Conservation (phyloP, 1,140 invertebrate genomes). For the Oryzaephilus surinamensis region DNA sequence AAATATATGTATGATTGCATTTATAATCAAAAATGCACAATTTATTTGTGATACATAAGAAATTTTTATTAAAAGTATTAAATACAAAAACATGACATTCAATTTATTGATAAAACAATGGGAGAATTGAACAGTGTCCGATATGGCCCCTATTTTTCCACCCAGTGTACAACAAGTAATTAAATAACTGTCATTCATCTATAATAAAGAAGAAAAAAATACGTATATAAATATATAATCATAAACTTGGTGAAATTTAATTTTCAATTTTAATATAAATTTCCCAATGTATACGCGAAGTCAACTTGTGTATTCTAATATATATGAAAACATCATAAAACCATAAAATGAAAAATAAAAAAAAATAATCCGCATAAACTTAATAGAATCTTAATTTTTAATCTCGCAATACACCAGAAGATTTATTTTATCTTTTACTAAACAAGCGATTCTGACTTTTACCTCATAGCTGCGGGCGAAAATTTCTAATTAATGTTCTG, state of each 20-base stretch:
- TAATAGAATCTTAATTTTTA: constrained; percentile 25
- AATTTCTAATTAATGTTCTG: constrained; percentile 25
- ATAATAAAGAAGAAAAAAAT: constrained; percentile 8
- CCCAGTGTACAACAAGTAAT: constrained; percentile 6
- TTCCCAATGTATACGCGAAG: too few relatives aligned
- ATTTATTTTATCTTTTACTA: constrained; percentile 21
- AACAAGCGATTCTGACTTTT: constrained; percentile 18
- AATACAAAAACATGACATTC: too few relatives aligned
- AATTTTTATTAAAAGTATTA: too few relatives aligned
- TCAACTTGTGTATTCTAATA: too few relatives aligned
- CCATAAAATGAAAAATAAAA: neutral
- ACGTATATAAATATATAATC: neutral
- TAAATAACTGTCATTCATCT: constrained; percentile 7
- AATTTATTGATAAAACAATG: constrained; percentile 14
- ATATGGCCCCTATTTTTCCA: neutral
- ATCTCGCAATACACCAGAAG: constrained; percentile 16
- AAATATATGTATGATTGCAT: too few relatives aligned
- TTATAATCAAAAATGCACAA: too few relatives aligned
- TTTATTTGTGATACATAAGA: too few relatives aligned
- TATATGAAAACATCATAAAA: too few relatives aligned
- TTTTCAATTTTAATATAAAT: neutral
- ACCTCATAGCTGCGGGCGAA: constrained; percentile 20
- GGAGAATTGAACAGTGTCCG: neutral
- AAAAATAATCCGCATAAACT: constrained; percentile 19
- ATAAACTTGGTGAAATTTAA: neutral